These are phyloP conservation scores for Dromiciops gliroides DNA, from an alignment of 2,113 vertebrate species.

Conservation along the genomic window DNA sequence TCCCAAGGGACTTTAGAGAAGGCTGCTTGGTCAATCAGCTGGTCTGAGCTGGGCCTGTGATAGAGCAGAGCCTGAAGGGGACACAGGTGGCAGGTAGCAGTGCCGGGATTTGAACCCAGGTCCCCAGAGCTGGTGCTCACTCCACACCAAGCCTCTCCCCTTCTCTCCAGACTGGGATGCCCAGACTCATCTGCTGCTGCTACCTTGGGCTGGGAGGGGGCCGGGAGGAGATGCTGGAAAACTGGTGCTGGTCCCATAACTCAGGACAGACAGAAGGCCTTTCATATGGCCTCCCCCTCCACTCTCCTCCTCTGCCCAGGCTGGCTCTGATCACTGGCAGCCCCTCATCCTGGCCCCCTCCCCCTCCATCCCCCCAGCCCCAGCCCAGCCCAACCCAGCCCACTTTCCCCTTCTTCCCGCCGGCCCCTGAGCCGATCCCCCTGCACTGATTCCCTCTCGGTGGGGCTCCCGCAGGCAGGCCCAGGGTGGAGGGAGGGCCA, in stretches of 20 bases:
- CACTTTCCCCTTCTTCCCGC: background rate
- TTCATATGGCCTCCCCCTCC: constrained; percentile 47
- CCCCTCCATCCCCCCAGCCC: background rate
- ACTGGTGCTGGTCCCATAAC: too few species aligned
- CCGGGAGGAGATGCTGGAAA: background rate
- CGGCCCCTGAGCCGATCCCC: background rate
- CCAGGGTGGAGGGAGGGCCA: constrained; percentile 49
- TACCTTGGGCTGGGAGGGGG: background rate
- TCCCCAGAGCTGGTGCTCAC: background rate
- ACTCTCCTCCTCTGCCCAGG: background rate
- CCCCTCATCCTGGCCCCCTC: constrained; percentile 51
- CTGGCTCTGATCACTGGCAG: constrained; percentile 51
- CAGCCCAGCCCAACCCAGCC: background rate
- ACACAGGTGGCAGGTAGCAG: background rate
- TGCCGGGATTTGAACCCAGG: background rate
- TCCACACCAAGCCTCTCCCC: too few species aligned
- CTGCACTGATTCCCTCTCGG: constrained; percentile 44
- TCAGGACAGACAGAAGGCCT: constrained; percentile 61
- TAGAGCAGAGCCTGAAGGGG: background rate
- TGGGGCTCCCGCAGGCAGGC: constrained; percentile 37
- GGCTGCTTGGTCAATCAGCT: too few species aligned
- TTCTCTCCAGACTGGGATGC: background rate
- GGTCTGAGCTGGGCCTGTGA: background rate
- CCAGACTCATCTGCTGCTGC: background rate
- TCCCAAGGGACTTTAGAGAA: background rate